phyloP scores from a whole-genome alignment of 2,113 vertebrate genomes.

The Siniperca knerii region DNA sequence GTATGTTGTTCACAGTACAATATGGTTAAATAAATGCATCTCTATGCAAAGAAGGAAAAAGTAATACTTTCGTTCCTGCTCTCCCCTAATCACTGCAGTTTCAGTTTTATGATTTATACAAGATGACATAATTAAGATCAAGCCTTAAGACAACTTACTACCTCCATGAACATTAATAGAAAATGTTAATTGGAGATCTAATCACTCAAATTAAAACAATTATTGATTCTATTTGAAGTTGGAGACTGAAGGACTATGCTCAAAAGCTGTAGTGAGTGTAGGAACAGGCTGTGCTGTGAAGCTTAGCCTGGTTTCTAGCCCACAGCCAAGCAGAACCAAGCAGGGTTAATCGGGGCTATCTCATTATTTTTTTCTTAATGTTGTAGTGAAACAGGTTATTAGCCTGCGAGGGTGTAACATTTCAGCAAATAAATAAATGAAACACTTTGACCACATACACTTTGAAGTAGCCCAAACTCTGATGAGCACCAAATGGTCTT shows the following conservation, averaged over 20 bases:
- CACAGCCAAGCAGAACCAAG: neutral
- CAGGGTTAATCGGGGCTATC: slow-evolving; percentile 13
- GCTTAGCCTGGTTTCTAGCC: slow-evolving; percentile 28
- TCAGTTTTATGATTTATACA: neutral
- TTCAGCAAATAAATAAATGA: slow-evolving; percentile 35
- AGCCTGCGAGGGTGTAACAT: neutral
- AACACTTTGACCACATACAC: slow-evolving; percentile 32
- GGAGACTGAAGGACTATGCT: neutral
- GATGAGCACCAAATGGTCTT: slow-evolving; percentile 3
- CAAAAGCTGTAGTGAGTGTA: neutral
- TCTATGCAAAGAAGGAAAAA: too few species aligned
- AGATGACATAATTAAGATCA: slow-evolving; percentile 7
- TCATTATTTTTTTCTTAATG: slow-evolving; percentile 21
- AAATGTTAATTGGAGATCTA: slow-evolving; percentile 1
- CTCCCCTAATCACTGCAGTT: neutral
- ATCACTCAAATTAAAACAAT: slow-evolving; percentile 22
- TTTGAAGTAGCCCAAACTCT: slow-evolving; percentile 15
- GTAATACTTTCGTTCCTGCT: too few species aligned
- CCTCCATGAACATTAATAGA: neutral
- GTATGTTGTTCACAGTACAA: too few species aligned
- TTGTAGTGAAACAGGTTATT: slow-evolving; percentile 21
- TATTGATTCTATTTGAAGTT: slow-evolving; percentile 39
- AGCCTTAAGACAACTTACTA: neutral
- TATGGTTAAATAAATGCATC: too few species aligned
- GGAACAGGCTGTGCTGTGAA: neutral